phyloP scores from a whole-genome alignment of 2,888 invertebrate genomes.

The Poecilobothrus nobilitatus region DNA sequence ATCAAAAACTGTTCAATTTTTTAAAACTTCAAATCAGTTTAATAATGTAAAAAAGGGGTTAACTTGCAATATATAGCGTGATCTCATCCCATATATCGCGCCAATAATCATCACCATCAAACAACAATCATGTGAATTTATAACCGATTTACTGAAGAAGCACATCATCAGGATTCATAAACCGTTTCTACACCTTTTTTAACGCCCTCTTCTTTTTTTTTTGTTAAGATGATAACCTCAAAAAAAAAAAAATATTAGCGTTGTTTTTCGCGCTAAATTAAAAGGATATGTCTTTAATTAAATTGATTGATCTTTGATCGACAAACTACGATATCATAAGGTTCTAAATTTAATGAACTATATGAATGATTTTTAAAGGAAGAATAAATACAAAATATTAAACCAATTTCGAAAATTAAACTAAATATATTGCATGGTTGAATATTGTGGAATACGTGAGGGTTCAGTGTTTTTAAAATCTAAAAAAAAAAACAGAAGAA shows the following conservation, averaged over 20 bases:
- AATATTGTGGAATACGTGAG: no score
- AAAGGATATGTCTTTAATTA: background rate
- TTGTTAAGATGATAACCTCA: background rate
- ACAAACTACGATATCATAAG: background rate
- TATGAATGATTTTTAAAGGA: background rate
- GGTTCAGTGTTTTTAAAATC: no score
- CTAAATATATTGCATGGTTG: no score
- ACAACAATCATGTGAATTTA: background rate
- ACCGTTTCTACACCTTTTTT: conserved; percentile 6
- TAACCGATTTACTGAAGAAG: background rate
- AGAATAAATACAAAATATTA: background rate
- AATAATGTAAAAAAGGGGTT: no score
- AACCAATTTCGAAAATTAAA: no score
- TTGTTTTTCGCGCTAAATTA: background rate
- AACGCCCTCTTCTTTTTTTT: background rate
- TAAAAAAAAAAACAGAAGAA: no score
- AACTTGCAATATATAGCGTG: no score
- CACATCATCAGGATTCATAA: background rate
- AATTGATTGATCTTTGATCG: background rate
- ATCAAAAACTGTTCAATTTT: background rate
- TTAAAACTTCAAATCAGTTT: no score
- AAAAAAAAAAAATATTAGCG: background rate
- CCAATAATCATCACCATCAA: no score
- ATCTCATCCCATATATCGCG: no score
- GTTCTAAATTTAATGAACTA: no score